Evolutionary conservation across 2,888 invertebrate genomes (phyloP), one percentile per base, ranked within the genome.

Genomic region (Ptycholaimellus sp.): DNA sequence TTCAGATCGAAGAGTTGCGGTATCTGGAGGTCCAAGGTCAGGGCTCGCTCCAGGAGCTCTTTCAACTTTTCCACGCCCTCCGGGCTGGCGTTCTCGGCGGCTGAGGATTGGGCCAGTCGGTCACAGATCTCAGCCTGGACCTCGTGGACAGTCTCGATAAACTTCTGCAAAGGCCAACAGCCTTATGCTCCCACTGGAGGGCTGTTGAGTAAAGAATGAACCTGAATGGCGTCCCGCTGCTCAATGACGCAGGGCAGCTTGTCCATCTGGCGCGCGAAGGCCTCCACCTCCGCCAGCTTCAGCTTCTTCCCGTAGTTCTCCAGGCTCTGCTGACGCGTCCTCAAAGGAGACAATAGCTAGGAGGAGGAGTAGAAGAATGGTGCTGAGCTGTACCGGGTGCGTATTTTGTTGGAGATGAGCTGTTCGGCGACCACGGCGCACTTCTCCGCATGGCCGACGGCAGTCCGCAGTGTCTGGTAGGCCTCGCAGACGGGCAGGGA

Each of bases 351-450:
- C 76, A n/a, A n/a, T n/a, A n/a, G n/a, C n/a, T n/a, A n/a, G n/a
- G n/a, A n/a, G n/a, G n/a, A n/a, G n/a, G n/a, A n/a, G n/a, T n/a
- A n/a, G n/a, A n/a, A n/a, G n/a, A n/a, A n/a, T n/a, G n/a, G n/a
- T n/a, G n/a, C n/a, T n/a, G n/a, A 16, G 23, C 6, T 17, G 2
- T 43, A 60, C 61, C 65, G 59, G 17, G 82, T 83, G 38, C 81
- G 70, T 61, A 83, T 77, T 69, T 82, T 81, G 59, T 78, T 78
- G 36, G 76, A 54, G 11, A 53, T 34, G 37, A 87, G 65, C 55
- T 82, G 81, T 48, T 77, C 76, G 28, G 85, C 83, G 31, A 83
- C 78, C 33, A 75, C 76, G 0, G 78, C 75, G 59, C 81, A 83
- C 57, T 83, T 82, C 43, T 83, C 82, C 0, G 82, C 82, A 61